Evolutionary conservation across 1,140 invertebrate species (phyloP).

Genomic region (Reticulitermes speratus): DNA sequence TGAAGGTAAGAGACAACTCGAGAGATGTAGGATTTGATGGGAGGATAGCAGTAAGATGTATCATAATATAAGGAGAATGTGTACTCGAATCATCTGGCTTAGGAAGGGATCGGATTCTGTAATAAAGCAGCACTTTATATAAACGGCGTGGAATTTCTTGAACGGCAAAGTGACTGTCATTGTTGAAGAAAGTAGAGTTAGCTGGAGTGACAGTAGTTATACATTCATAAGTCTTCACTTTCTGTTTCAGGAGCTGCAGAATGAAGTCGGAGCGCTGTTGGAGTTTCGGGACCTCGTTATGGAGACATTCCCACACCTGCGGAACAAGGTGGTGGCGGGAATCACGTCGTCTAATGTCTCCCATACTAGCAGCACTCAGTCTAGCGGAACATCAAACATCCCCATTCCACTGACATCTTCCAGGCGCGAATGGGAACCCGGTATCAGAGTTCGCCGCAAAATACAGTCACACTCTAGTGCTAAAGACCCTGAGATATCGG

Average conservation of each 20-base stretch:
- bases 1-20: no score
- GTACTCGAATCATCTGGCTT: no score
- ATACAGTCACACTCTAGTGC: conserved; percentile 49
- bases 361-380: not conserved
- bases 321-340: conserved; percentile 67
- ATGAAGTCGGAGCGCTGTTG: conserved; percentile 75
- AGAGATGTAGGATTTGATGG: no score
- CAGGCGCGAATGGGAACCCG: conserved; percentile 70
- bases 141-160: no score
- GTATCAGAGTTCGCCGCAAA: conserved; percentile 65
- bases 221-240: not conserved
- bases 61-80: no score
- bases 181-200: no score
- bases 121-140: no score
- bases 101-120: no score
- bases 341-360: conserved; percentile 26
- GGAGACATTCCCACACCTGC: conserved; percentile 85
- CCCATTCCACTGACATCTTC: conserved; percentile 45
- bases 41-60: no score
- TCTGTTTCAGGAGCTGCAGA: conserved; percentile 45
- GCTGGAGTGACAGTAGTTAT: no score
- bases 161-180: no score
- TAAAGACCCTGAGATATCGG: conserved; percentile 42
- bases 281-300: conserved; percentile 89
- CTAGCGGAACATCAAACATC: conserved; percentile 39